phyloP scores from a whole-genome alignment of 2,888 invertebrate species.

The Glyphotaelius pellucidus region DNA sequence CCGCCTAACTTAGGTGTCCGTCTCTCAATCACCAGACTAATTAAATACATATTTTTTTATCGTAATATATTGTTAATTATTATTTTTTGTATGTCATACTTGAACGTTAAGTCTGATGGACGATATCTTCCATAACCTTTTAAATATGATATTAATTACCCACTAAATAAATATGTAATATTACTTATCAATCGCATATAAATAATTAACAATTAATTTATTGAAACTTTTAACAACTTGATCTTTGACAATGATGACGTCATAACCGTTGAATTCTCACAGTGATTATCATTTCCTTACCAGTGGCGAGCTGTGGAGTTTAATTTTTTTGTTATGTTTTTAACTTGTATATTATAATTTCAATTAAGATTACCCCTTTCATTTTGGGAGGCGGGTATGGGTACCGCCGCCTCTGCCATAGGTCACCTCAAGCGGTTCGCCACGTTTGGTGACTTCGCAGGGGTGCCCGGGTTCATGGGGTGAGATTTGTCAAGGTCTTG shows the following conservation, averaged over 20 bases:
- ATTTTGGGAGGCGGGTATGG: too few species aligned
- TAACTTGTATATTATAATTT: not conserved
- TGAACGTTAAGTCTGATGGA: not conserved
- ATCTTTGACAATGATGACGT: not conserved
- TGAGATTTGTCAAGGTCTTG: too few species aligned
- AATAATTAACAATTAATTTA: not conserved
- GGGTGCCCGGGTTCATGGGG: too few species aligned
- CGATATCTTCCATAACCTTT: not conserved
- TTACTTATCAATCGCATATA: not conserved
- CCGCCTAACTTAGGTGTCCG: not conserved
- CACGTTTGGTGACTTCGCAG: too few species aligned
- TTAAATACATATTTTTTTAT: too few species aligned
- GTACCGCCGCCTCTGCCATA: too few species aligned
- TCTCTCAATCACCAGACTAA: too few species aligned
- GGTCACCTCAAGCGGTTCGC: too few species aligned
- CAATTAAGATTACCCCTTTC: too few species aligned
- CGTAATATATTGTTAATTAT: not conserved
- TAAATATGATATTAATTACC: not conserved
- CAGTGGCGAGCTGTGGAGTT: not conserved
- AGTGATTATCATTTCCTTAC: not conserved
- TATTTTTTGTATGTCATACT: not conserved
- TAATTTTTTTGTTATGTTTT: not conserved
- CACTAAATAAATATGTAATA: too few species aligned
- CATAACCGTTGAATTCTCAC: not conserved
- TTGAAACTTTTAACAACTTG: not conserved